Percentiles rank a stretch among this genome's conserved stretches.
Conservation (phyloP, 1,140 invertebrate genomes). For the Drosophila sproati region DNA sequence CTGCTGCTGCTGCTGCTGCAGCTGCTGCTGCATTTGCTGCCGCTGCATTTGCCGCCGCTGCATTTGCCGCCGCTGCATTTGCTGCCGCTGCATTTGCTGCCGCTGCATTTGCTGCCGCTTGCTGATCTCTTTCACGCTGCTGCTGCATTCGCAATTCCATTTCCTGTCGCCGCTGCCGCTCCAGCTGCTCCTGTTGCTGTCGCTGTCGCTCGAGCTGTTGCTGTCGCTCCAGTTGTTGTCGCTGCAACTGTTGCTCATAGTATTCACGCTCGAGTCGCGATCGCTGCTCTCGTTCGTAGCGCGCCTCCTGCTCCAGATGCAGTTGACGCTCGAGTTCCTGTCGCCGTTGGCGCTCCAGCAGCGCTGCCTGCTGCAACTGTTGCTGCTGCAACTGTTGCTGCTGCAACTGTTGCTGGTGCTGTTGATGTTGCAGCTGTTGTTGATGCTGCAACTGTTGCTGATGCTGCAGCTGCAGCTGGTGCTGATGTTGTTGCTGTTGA, state of each 20-base stretch:
- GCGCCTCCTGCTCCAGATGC: slow-evolving; percentile 61
- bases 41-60: slow-evolving; percentile 28
- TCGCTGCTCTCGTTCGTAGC: slow-evolving; percentile 67
- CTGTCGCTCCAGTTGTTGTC: slow-evolving; percentile 60
- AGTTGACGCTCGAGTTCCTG: slow-evolving; percentile 70
- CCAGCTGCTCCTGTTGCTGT: slow-evolving; percentile 57
- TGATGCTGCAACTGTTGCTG: slow-evolving; percentile 65
- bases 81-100: slow-evolving; percentile 11
- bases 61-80: slow-evolving; percentile 12
- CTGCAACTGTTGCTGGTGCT: slow-evolving; percentile 44
- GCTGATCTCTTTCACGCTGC: slow-evolving; percentile 44
- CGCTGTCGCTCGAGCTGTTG: slow-evolving; percentile 54
- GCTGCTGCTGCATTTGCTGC: slow-evolving; percentile 13
- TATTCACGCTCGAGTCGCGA: slow-evolving; percentile 65
- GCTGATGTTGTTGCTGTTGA: slow-evolving; percentile 51
- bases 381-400: slow-evolving; percentile 71
- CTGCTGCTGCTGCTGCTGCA: not conserved
- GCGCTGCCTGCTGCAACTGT: slow-evolving; percentile 58
- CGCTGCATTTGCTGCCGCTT: slow-evolving; percentile 71
- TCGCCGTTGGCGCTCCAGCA: slow-evolving; percentile 62
- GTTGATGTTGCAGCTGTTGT: slow-evolving; percentile 69
- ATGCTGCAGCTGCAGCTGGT: slow-evolving; percentile 27
- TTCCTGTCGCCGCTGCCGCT: slow-evolving; percentile 64
- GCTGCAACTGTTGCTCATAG: slow-evolving; percentile 67
- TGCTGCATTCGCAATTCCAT: slow-evolving; percentile 64